Evolutionary conservation across 2,113 vertebrate genomes (phyloP), one percentile per base, ranked within the genome.

Genomic region (Dasyurus viverrinus): DNA sequence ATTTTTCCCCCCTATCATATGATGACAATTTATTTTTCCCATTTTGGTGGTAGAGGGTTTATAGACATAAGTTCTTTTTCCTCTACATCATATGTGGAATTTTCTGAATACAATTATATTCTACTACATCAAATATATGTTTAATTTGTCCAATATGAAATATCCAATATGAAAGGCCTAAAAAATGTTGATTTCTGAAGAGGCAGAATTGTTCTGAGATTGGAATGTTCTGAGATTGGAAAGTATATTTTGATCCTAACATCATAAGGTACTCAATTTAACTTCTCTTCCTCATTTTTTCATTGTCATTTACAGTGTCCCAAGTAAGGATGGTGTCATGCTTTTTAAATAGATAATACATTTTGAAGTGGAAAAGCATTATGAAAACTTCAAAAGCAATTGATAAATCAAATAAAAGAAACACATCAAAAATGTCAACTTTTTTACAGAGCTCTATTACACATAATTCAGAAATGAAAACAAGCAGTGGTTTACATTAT

Each of bases 201-300:
- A 42, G 36, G 36, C 22, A 93, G 92, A 53, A 3, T 3, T 92
- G 48, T 96, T 36, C 27, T 22, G 89, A 96, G 89, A 0, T 60
- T 93, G 94, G 30, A 90, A 91, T 93, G 36, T 23, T 94, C 92
- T 48, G 48, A 50, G 36, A 94, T 48, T 96, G 36, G 26, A 53
- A 76, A 92, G 11, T 89, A 48, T 53, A 89, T 47, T 89, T 53
- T n/a, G 36, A 89, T 14, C 53, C 57, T 92, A n/a, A 76, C 36
- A 76, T 76, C 6, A 19, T 84, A 84, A 42, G n/a, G 16, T 23
- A 84, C 22, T n/a, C 6, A 42, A 84, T 84, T 54, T 91, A 27
- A 46, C 89, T 94, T 24, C 22, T 53, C n/a, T 27, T 93, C 54
- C 48, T 54, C 92, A 2, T 76, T 90, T 53, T 26, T 91, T 54